Evolutionary conservation across 2,888 invertebrate genomes (phyloP).

Genomic region (Julus scandinavius): DNA sequence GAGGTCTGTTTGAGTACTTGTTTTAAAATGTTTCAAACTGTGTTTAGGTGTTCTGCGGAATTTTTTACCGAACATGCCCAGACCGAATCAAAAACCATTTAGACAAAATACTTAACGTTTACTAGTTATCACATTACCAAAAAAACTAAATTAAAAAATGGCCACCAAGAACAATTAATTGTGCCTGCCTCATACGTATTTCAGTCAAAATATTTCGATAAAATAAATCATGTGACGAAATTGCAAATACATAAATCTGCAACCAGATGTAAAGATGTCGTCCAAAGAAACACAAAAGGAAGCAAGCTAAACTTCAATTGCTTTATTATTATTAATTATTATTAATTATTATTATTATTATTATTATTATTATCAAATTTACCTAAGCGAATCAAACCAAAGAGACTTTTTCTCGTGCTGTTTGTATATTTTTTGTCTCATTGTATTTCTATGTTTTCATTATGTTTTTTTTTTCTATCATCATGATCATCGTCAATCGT

Average conservation of each 20-base stretch:
- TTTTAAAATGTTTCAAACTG: too few species aligned
- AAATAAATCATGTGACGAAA: slow-evolving; percentile 21
- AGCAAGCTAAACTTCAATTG: slow-evolving; percentile 35
- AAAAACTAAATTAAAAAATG: too few species aligned
- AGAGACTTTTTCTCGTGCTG: slow-evolving; percentile 49
- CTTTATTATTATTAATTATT: slow-evolving; percentile 52
- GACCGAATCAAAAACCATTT: too few species aligned
- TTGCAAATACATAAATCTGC: background rate
- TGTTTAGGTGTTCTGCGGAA: too few species aligned
- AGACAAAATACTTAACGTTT: too few species aligned
- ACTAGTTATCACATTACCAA: too few species aligned
- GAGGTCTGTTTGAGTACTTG: too few species aligned
- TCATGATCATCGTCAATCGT: slow-evolving; percentile 29
- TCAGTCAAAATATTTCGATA: background rate
- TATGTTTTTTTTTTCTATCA: background rate
- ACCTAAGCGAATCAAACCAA: slow-evolving; percentile 55
- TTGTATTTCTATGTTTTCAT: slow-evolving; percentile 29
- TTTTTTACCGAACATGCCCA: too few species aligned
- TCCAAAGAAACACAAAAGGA: slow-evolving; percentile 49
- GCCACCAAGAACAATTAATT: too few species aligned
- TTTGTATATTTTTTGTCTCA: slow-evolving; percentile 52
- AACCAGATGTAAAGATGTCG: background rate
- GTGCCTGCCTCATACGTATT: slow-evolving; percentile 1
- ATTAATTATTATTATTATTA: slow-evolving; percentile 51
- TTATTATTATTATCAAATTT: slow-evolving; percentile 55